Conservation (phyloP, 2,113 vertebrate species). For the Triplophysa siluroides region DNA sequence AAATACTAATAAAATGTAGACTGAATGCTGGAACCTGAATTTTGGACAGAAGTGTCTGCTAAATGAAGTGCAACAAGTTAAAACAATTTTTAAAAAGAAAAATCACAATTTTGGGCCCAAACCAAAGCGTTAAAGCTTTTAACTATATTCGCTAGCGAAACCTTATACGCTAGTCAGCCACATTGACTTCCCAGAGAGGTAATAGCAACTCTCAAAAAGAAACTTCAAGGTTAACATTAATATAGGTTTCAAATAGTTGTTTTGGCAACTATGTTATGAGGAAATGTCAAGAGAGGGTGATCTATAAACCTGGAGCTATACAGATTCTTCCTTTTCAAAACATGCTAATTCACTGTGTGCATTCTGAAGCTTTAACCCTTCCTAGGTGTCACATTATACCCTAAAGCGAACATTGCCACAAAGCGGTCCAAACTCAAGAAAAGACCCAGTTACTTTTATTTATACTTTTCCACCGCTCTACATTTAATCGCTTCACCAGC, state of each 20-base stretch:
- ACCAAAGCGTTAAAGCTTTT: no score
- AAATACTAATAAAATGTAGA: no score
- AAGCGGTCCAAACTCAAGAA: not conserved
- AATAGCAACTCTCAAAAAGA: not conserved
- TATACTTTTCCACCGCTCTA: conserved; percentile 21
- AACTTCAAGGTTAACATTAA: not conserved
- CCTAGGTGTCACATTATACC: not conserved
- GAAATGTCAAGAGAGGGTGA: not conserved
- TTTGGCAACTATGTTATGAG: not conserved
- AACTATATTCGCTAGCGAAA: no score
- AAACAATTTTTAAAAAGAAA: no score
- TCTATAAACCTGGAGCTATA: not conserved
- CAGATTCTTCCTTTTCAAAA: not conserved
- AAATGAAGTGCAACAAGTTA: no score
- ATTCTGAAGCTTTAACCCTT: not conserved
- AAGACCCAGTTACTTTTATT: conserved; percentile 19
- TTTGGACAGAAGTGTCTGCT: no score
- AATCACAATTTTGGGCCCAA: no score
- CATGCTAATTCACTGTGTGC: not conserved
- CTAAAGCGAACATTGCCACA: not conserved
- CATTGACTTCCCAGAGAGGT: not conserved
- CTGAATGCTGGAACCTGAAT: no score
- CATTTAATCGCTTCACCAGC: conserved; percentile 49
- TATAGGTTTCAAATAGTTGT: not conserved
- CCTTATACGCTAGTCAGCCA: no score